These are phyloP conservation scores for Eucriotettix oculatus DNA, from an alignment of 2,888 invertebrate species.

Conservation along the genomic window DNA sequence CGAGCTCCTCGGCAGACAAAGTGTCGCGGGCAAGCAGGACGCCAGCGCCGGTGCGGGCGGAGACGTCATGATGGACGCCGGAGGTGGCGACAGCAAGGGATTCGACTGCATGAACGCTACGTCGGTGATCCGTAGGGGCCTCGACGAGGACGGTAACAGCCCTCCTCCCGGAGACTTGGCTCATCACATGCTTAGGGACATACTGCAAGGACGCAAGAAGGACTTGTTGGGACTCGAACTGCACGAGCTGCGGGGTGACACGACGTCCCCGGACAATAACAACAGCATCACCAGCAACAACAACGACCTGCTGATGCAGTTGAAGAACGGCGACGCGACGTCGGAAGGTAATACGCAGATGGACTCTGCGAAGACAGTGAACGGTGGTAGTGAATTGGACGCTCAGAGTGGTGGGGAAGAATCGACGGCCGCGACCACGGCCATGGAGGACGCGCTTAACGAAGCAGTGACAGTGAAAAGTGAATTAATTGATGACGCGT, in stretches of 20 bases:
- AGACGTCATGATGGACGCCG: slow-evolving; percentile 28
- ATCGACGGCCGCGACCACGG: slow-evolving; percentile 27
- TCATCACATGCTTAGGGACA: slow-evolving; percentile 78
- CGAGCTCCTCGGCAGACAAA: slow-evolving; percentile 67
- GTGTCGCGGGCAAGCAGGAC: slow-evolving; percentile 42
- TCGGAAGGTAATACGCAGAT: slow-evolving; percentile 6
- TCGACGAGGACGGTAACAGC: slow-evolving; percentile 24
- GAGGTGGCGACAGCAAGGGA: slow-evolving; percentile 23
- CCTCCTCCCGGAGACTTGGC: slow-evolving; percentile 28
- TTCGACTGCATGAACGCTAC: slow-evolving; percentile 18
- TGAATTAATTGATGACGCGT: slow-evolving; percentile 37
- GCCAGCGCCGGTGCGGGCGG: slow-evolving; percentile 34
- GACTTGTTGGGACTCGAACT: slow-evolving; percentile 50
- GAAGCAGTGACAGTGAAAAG: slow-evolving; percentile 31
- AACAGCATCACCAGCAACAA: slow-evolving; percentile 30
- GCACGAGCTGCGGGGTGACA: slow-evolving; percentile 42
- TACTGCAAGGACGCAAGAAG: slow-evolving; percentile 77
- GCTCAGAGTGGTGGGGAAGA: slow-evolving; percentile 20
- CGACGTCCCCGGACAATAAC: slow-evolving; percentile 33
- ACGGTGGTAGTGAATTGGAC: slow-evolving; percentile 15
- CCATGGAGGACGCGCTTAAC: slow-evolving; percentile 42
- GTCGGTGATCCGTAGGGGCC: slow-evolving; percentile 22
- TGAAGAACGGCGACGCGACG: slow-evolving; percentile 17
- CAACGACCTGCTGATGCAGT: slow-evolving; percentile 29
- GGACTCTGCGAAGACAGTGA: slow-evolving; percentile 7